A percentile compares a stretch with the other conserved stretches of the same genome.
phyloP scores from a whole-genome alignment of 2,888 invertebrate species.

The Leptopilina myrica region DNA sequence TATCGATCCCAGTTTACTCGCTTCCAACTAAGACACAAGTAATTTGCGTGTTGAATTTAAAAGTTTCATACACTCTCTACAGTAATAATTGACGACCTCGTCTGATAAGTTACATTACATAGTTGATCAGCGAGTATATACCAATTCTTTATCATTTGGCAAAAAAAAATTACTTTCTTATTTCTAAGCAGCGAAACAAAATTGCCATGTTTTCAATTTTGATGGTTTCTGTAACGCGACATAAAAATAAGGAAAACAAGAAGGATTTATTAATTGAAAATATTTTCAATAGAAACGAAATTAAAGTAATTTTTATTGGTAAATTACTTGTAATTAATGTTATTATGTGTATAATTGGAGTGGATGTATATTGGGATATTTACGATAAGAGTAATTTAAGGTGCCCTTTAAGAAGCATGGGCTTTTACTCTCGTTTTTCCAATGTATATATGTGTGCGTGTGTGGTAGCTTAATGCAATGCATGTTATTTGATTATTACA shows the following conservation, averaged over 20 bases:
- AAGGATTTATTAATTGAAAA: too few species aligned
- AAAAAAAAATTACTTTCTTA: too few species aligned
- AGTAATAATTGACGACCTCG: conserved; percentile 16
- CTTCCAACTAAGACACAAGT: background rate
- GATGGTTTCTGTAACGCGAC: too few species aligned
- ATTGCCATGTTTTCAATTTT: too few species aligned
- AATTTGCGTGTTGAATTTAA: conserved; percentile 18
- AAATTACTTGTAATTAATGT: background rate
- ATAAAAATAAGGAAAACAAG: too few species aligned
- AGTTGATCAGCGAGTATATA: too few species aligned
- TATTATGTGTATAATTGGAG: background rate
- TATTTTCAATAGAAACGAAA: too few species aligned
- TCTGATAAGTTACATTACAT: conserved; percentile 9
- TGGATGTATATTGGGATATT: background rate
- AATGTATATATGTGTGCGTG: too few species aligned
- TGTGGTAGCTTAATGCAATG: conserved; percentile 20
- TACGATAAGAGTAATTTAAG: background rate
- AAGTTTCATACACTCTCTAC: background rate
- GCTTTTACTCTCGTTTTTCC: background rate
- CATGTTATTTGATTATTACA: conserved; percentile 34
- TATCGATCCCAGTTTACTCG: background rate
- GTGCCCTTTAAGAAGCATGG: background rate
- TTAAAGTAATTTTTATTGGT: too few species aligned
- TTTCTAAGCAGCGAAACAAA: too few species aligned
- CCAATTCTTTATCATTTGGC: too few species aligned